Evolutionary conservation across 2,797 vertebrate species (phyloP), one percentile per base, ranked within the genome.

Genomic region (Molossus molossus): DNA sequence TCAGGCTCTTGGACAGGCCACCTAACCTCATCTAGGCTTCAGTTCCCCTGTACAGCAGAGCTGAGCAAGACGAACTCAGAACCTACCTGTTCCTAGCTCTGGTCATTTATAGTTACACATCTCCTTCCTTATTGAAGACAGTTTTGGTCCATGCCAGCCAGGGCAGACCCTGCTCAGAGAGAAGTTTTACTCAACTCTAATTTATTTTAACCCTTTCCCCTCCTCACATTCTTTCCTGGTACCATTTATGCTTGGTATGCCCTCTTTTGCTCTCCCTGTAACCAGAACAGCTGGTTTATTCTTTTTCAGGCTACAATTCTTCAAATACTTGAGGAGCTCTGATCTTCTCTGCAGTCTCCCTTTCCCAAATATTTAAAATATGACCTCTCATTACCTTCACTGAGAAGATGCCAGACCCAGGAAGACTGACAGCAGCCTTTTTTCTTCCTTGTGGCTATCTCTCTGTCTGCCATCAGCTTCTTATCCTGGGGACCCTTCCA

Each of bases 401-500:
- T 27, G 40, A 62, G 82, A 95, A 90, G 69, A 86, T 15, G 13
- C 64, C 82, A 94, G 80, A 17, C 60, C 65, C 91, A 79, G 69
- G 65, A 69, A 86, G 53, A 29, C 40, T 10, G 21, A 73, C 18
- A 25, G 57, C 40, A 82, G 65, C 55, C 62, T 79, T 21, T n/a
- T 40, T 87, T 64, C 69, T 57, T 81, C 65, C 57, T n/a, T 8
- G 11, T 25, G n/a, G 11, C 23, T 65, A 88, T n/a, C 60, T 79
- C 33, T 69, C 57, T 6, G 12, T 57, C 55, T 60, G 33, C 70
- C 15, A 21, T 27, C 48, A 76, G 75, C 60, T 60, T 67, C 50
- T 69, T 40, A 75, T 25, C 53, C 48, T 18, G 64, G n/a, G 72
- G 7, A 79, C 70, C 17, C 1, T 65, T 90, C 58, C n/a, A 20